A percentile compares a stretch with the other conserved stretches of the same genome.
Evolutionary conservation across 1,140 invertebrate species (phyloP).

Genomic region (Tribolium madens): DNA sequence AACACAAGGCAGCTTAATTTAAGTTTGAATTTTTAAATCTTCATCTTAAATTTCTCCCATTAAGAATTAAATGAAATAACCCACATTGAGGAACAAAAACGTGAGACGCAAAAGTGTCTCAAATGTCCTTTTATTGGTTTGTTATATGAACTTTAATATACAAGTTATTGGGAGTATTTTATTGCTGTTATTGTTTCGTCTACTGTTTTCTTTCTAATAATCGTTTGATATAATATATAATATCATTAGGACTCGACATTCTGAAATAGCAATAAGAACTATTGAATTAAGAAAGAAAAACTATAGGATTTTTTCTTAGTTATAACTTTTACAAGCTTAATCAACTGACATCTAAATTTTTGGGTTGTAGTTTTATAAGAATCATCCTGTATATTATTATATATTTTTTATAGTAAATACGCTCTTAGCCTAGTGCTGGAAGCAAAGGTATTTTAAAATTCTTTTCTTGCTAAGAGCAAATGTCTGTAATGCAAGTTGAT

Average conservation of each 20-base stretch:
- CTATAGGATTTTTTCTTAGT: neutral
- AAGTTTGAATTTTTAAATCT: neutral
- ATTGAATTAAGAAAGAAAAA: neutral
- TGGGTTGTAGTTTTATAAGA: too few species aligned
- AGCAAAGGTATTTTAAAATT: neutral
- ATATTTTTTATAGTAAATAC: neutral
- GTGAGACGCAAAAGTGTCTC: too few species aligned
- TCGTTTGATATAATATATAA: neutral
- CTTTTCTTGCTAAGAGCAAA: neutral
- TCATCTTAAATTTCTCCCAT: neutral
- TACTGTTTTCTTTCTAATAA: neutral
- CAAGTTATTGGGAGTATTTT: conserved; percentile 2
- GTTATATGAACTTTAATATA: neutral
- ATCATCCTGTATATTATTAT: too few species aligned
- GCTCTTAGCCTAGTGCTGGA: neutral
- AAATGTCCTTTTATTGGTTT: neutral
- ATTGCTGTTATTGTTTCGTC: conserved; percentile 2
- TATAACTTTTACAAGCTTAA: too few species aligned
- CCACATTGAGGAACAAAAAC: too few species aligned
- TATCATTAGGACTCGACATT: neutral
- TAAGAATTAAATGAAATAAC: too few species aligned
- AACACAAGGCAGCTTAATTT: neutral
- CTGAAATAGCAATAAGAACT: neutral
- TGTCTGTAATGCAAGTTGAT: neutral
- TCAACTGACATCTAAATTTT: neutral